These are phyloP conservation scores for Pycnonotus jocosus DNA, from an alignment of 2,113 vertebrate genomes.

Conservation along the genomic window DNA sequence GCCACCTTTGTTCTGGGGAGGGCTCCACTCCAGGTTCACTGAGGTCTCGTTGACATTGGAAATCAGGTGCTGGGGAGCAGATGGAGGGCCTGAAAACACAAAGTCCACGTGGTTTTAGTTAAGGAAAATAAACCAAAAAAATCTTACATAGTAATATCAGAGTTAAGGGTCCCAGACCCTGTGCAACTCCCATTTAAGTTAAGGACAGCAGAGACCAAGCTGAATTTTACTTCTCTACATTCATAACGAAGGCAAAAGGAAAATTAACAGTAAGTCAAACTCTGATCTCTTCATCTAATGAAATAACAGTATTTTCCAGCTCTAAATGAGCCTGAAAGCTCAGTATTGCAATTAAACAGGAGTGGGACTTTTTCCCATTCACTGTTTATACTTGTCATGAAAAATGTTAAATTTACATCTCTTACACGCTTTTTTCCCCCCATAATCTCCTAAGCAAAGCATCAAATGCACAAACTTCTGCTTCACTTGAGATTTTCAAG, in stretches of 20 bases:
- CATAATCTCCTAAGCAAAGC: neutral
- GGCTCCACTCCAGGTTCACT: slow-evolving; percentile 93
- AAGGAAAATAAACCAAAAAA: neutral
- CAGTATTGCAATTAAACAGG: neutral
- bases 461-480: neutral
- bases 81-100: slow-evolving; percentile 82
- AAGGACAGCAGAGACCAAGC: neutral
- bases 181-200: neutral
- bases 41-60: slow-evolving; percentile 98
- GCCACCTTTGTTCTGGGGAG: slow-evolving; percentile 86
- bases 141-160: neutral
- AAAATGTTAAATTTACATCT: neutral
- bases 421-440: neutral
- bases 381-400: neutral
- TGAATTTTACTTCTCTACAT: neutral
- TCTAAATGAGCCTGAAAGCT: neutral
- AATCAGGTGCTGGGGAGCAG: slow-evolving; percentile 92
- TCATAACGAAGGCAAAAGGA: neutral
- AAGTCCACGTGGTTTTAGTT: neutral
- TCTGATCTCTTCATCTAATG: neutral
- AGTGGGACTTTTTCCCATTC: neutral
- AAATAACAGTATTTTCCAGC: neutral
- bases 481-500: neutral
- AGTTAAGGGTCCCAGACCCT: rapidly evolving
- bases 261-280: neutral